These are phyloP conservation scores for Ennomos quercinarius DNA, from an alignment of 2,888 invertebrate species.

Conservation along the genomic window DNA sequence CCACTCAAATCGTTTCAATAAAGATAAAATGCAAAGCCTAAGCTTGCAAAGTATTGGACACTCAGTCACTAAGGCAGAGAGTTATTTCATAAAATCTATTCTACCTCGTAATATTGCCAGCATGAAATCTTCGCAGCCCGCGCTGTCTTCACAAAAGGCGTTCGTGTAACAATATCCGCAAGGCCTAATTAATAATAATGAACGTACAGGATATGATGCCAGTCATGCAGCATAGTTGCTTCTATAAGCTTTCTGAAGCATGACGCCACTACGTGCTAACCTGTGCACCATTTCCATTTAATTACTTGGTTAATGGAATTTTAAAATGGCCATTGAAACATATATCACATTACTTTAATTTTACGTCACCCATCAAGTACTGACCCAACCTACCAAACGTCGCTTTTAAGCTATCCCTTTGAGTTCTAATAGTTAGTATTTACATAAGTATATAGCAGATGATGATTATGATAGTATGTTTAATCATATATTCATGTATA, in stretches of 20 bases:
- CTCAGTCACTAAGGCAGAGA: no score
- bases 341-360: no score
- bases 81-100: not conserved
- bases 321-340: not conserved
- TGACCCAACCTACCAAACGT: no score
- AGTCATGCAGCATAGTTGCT: constrained; percentile 27
- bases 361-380: no score
- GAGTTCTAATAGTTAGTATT: no score
- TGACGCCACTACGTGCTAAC: not conserved
- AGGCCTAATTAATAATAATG: constrained; percentile 33
- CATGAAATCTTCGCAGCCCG: constrained; percentile 17
- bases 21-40: no score
- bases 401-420: no score
- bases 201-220: constrained; percentile 24
- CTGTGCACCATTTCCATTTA: not conserved
- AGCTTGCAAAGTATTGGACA: no score
- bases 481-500: no score
- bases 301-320: constrained; percentile 8
- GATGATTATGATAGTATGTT: no score
- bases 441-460: no score
- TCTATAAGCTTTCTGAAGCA: constrained; percentile 8
- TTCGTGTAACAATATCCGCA: constrained; percentile 29
- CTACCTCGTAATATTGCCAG: constrained; percentile 7
- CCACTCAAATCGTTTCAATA: no score
- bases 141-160: constrained; percentile 17